Base-by-base conservation (phyloP, 2,888 invertebrate species). In the Neelides folsomi region DNA sequence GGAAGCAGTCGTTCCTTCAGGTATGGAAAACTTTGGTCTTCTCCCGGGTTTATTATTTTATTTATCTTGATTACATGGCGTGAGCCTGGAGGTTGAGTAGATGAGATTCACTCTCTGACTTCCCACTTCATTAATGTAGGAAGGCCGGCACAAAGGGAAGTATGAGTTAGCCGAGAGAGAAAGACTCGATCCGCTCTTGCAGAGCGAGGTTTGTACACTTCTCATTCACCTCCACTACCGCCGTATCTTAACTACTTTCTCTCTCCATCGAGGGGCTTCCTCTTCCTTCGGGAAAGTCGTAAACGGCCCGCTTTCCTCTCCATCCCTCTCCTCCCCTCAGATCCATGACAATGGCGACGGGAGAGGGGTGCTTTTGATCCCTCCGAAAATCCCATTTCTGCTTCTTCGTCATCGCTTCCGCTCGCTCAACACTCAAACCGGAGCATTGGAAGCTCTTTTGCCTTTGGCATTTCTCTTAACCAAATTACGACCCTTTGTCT, bases 161-260 rank as follows among this genome's bases (percentile, higher is more conserved):
- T 64, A 64, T 63, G 64, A 64, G 45, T 56, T 64, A 57, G 64
- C 64, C 42, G 62, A 61, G 54, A 59, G 64, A 59, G 62, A 64
- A 60, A 61, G 62, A 54, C 62, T 63, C 52, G 62, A 64, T 59
- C 61, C 64, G 51, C 59, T 61, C 54, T 56, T 64, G 53, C 55
- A 56, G 41, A 60, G 57, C 54, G 62, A 64, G 64, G 64, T 64
- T 63, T 59, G 64, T 64, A 53, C 46, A 38, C 44, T 51, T 57
- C 54, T 57, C 42, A 46, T 42, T 56, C 52, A 52, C 55, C 47
- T 44, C 47, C 54, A 55, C 41, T 53, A 36, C 42, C 16, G 35
- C 10, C 35, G 46, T 40, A 44, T 42, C 42, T 42, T 13, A 27
- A 34, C 42, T 49, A 41, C 38, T 38, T 48, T 27, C 27, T 27